phyloP scores from a whole-genome alignment of 2,888 invertebrate genomes.

The Eudemis profundana region DNA sequence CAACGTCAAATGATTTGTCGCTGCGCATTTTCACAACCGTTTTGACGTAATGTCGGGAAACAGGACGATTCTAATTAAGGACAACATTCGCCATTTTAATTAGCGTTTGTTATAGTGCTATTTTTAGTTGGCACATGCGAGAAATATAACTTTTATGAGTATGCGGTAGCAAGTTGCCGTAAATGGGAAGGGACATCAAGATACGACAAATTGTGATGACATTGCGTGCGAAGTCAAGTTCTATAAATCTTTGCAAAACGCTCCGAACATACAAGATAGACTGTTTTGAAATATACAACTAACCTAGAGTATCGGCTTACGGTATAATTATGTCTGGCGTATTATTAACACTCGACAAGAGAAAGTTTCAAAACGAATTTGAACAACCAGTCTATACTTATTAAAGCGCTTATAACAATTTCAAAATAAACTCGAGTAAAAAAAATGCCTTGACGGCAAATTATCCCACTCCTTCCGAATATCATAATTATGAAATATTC shows the following conservation, averaged over 20 bases:
- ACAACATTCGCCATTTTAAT: slow-evolving; percentile 41
- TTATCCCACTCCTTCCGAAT: too few relatives aligned
- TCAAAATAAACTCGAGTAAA: too few relatives aligned
- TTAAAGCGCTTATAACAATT: too few relatives aligned
- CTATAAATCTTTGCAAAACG: too few relatives aligned
- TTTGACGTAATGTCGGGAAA: slow-evolving; percentile 29
- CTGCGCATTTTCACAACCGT: slow-evolving; percentile 15
- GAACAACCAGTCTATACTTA: too few relatives aligned
- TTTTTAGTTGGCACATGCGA: slow-evolving; percentile 2
- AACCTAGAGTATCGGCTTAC: too few relatives aligned
- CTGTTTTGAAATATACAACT: too few relatives aligned
- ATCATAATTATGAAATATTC: too few relatives aligned
- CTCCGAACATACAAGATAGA: neutral
- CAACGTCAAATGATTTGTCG: neutral
- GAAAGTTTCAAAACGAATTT: too few relatives aligned
- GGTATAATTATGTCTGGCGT: too few relatives aligned
- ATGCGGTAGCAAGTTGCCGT: neutral
- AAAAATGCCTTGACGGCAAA: too few relatives aligned
- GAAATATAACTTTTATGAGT: neutral
- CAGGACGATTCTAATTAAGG: slow-evolving; percentile 39
- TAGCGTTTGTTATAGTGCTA: slow-evolving; percentile 32
- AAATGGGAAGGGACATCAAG: neutral
- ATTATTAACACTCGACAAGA: too few relatives aligned
- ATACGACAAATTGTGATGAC: slow-evolving; percentile 8
- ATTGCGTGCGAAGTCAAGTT: slow-evolving; percentile 5